Percentiles rank a stretch among this genome's conserved stretches.
Conservation (phyloP, 1,140 invertebrate species). For the Eulimnadia texana region DNA sequence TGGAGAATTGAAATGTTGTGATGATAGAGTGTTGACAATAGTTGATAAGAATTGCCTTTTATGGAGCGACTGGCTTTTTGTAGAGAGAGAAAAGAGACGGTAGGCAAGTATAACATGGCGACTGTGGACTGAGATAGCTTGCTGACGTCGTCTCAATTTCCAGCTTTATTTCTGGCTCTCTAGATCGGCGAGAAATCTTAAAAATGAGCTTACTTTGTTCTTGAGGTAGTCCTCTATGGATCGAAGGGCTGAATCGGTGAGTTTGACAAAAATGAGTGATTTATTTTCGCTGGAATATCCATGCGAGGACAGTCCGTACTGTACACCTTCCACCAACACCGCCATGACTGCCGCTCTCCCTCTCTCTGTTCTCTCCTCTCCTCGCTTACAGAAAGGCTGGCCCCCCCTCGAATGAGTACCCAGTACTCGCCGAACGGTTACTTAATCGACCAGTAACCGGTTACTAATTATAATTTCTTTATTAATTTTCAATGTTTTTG, state of each 20-base stretch:
- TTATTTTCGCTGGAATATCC: constrained; percentile 62
- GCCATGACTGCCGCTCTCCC: constrained; percentile 44
- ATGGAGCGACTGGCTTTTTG: background rate
- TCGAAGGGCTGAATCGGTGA: constrained; percentile 80
- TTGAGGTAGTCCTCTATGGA: constrained; percentile 77
- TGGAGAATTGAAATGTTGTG: background rate
- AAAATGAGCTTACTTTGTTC: constrained; percentile 29
- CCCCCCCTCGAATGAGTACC: background rate
- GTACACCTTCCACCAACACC: constrained; percentile 80
- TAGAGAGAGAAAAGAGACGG: background rate
- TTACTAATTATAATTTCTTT: background rate
- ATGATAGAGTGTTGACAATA: background rate
- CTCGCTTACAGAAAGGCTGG: background rate
- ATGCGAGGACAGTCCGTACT: constrained; percentile 87
- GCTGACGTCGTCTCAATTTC: background rate
- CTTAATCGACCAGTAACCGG: too few species aligned
- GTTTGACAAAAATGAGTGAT: constrained; percentile 81
- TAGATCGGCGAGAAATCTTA: background rate
- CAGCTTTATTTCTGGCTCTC: background rate
- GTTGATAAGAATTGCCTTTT: background rate
- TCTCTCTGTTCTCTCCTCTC: background rate
- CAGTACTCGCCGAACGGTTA: too few species aligned
- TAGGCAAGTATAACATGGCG: background rate
- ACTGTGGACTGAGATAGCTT: background rate
- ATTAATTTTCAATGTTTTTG: background rate